A percentile compares a stretch with the other conserved stretches of the same genome.
Evolutionary conservation across 2,888 invertebrate genomes (phyloP).

Genomic region (Andrena praecox): DNA sequence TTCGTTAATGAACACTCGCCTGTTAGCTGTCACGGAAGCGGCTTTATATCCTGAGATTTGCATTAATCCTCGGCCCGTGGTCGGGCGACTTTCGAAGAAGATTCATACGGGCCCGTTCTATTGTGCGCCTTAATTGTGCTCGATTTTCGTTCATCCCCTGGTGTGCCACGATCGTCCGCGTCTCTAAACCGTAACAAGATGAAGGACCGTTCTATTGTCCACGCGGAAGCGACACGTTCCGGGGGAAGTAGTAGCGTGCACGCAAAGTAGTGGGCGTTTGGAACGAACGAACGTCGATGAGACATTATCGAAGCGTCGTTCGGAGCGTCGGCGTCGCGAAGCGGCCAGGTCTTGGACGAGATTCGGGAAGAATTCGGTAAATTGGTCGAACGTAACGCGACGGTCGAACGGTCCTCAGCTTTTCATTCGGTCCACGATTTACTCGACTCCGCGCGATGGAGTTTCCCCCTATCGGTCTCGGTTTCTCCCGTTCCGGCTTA

Average conservation of each 20-base stretch:
- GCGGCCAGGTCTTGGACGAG: neutral
- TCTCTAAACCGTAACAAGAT: neutral
- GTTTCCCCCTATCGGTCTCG: slow-evolving; percentile 24
- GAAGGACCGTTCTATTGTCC: neutral
- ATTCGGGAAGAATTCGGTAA: slow-evolving; percentile 19
- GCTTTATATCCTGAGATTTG: slow-evolving; percentile 5
- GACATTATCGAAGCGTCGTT: neutral
- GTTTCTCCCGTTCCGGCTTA: slow-evolving; percentile 52
- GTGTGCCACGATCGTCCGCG: neutral
- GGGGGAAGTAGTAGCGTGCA: too few species aligned
- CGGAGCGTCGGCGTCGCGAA: neutral
- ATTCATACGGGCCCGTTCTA: neutral
- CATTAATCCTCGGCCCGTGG: slow-evolving; percentile 17
- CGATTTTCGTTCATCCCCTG: neutral
- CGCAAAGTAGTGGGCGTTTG: neutral
- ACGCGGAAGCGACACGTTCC: too few species aligned
- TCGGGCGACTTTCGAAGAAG: neutral
- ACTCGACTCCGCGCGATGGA: slow-evolving; percentile 23
- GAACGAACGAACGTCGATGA: slow-evolving; percentile 14
- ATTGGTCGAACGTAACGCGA: slow-evolving; percentile 47
- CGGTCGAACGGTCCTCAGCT: slow-evolving; percentile 26
- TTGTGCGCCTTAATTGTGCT: neutral
- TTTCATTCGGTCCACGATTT: slow-evolving; percentile 36
- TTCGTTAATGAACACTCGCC: slow-evolving; percentile 34
- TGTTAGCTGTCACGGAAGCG: neutral